Evolutionary conservation across 2,797 vertebrate genomes (phyloP).

Genomic region (Poliocrania exsul): DNA sequence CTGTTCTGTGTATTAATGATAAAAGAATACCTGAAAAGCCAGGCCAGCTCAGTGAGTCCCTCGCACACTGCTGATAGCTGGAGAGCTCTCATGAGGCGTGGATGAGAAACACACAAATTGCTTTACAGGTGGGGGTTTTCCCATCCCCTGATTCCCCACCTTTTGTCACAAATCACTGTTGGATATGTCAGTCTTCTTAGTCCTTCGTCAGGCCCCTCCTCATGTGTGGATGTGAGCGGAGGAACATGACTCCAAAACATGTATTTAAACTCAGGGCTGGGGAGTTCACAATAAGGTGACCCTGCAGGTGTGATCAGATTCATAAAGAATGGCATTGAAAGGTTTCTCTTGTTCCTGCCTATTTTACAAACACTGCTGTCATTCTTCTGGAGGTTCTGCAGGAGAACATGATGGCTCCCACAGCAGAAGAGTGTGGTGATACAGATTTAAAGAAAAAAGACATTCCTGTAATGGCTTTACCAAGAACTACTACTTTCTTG

Average conservation of each 20-base stretch:
- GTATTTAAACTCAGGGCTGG: not conserved
- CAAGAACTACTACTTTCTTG: not conserved
- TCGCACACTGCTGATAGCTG: not conserved
- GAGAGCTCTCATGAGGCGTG: not conserved
- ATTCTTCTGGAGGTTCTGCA: not conserved
- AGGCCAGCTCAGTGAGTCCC: not conserved
- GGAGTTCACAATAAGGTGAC: not conserved
- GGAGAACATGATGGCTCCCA: not conserved
- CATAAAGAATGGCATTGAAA: not conserved
- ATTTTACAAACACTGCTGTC: not conserved
- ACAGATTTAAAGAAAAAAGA: not conserved
- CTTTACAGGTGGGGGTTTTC: not conserved
- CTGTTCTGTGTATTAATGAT: not conserved
- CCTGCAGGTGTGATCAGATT: constrained; percentile 9
- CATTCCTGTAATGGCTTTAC: not conserved
- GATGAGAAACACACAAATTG: not conserved
- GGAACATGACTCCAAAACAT: not conserved
- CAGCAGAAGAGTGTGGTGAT: not conserved
- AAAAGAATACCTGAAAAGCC: not conserved
- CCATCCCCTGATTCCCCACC: not conserved
- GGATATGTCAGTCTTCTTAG: not conserved
- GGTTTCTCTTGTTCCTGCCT: constrained; percentile 1
- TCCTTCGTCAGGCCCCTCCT: not conserved
- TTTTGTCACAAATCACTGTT: not conserved
- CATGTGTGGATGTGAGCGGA: not conserved